A percentile compares a stretch with the other conserved stretches of the same genome.
phyloP scores from a whole-genome alignment of 2,113 vertebrate species.

The Toxotes jaculatrix region DNA sequence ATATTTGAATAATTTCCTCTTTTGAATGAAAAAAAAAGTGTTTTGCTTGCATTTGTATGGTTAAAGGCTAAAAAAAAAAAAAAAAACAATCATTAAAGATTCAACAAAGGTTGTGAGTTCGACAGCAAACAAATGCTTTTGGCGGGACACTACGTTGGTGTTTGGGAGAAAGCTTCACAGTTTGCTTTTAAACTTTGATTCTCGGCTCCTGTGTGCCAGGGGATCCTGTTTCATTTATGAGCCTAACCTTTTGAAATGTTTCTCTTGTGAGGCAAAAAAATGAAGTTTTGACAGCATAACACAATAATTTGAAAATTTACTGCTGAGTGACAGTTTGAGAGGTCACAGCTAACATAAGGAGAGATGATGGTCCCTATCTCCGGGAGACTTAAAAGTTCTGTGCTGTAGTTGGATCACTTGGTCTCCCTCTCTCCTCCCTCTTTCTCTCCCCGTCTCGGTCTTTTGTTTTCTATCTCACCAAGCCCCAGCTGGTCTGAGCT shows the following conservation, averaged over 20 bases:
- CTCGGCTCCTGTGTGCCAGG: not conserved
- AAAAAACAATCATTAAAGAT: not conserved
- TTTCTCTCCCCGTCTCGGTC: not conserved
- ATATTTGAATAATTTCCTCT: slow-evolving; percentile 17
- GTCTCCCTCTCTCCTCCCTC: not conserved
- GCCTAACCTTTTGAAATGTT: not conserved
- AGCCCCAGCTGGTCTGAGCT: slow-evolving; percentile 41
- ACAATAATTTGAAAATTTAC: too few species aligned
- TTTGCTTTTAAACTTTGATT: not conserved
- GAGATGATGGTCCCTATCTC: not conserved
- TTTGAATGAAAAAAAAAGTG: not conserved
- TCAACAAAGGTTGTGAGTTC: not conserved
- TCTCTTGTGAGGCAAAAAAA: not conserved
- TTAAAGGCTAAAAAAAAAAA: not conserved
- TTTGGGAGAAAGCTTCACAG: not conserved
- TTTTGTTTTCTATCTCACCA: slow-evolving; percentile 31
- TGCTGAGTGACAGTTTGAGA: too few species aligned
- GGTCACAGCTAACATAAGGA: too few species aligned
- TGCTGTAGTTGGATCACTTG: not conserved
- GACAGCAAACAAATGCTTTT: not conserved
- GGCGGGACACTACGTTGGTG: not conserved
- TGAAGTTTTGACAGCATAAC: slow-evolving; percentile 1
- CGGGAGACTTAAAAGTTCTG: not conserved
- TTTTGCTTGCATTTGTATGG: not conserved
- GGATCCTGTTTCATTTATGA: slow-evolving; percentile 1